Base-by-base conservation (phyloP, 2,797 vertebrate genomes). In the Gymnoscopelus microlampas region DNA sequence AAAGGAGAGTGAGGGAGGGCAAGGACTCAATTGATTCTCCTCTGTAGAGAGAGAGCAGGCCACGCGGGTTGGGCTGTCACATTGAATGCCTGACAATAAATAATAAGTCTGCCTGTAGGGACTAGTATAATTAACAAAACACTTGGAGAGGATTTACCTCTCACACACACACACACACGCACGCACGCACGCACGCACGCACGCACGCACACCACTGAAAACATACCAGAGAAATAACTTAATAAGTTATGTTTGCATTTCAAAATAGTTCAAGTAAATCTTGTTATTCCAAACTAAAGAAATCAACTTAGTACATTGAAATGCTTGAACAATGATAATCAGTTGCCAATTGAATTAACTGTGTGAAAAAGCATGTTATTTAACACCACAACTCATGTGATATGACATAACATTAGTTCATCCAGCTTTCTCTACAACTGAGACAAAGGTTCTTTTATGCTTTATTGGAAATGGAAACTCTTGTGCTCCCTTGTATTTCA, bases 21-120 rank as follows among this genome's bases (percentile, higher is more conserved):
- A 63, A 78, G 70, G 85, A 71, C 67, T 63, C 50, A 2, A 35
- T 63, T 75, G 1, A 44, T 67, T 66, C 64, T 51, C 47, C 70
- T 14, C 48, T 23, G 19, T 11, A 67, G 53, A 58, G 50, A 51
- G 63, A 49, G 57, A 60, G 60, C 23, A 44, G 68, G 78, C 77
- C 86, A 89, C 76, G 71, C 77, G 60, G 76, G 70, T 47, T 47
- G n/a, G 87, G 84, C 82, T 85, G 81, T 76, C 87, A 60, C 56
- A 57, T 3, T 54, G 59, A 82, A 62, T 49, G 91, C 91, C 90
- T 91, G 90, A 90, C 63, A 26, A 85, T 58, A 91, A 90, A 84
- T 77, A 63, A 24, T 24, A 65, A 39, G 50, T 35, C 63, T n/a
- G 39, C 53, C 54, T 70, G 53, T 56, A 59, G 26, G 61, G 7